Evolutionary conservation across 1,140 invertebrate genomes (phyloP).

Genomic region (Propsilocerus akamusi): DNA sequence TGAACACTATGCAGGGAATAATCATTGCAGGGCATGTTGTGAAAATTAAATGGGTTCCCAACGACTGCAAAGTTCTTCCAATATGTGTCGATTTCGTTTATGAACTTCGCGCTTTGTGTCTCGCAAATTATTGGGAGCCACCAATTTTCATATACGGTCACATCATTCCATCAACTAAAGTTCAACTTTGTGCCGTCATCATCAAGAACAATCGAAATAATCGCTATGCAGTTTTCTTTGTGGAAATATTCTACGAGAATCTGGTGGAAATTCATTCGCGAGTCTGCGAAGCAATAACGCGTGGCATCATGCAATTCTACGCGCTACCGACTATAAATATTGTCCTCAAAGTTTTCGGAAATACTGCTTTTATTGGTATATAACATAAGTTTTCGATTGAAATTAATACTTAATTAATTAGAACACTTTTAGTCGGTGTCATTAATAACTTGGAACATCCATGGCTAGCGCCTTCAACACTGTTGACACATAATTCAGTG

Average conservation of each 20-base stretch:
- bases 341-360: conserved; percentile 7
- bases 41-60: conserved; percentile 9
- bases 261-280: conserved; percentile 10
- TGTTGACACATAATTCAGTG: too few relatives aligned
- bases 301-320: conserved; percentile 7
- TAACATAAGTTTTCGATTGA: conserved; percentile 7
- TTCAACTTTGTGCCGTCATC: not conserved
- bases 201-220: not conserved
- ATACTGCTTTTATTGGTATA: conserved; percentile 9
- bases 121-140: conserved; percentile 10
- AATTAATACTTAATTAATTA: not conserved
- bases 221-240: conserved; percentile 7
- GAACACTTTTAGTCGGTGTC: conserved; percentile 8
- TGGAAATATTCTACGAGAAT: conserved; percentile 4
- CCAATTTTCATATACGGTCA: conserved; percentile 10
- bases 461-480: too few relatives aligned
- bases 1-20: conserved; percentile 7
- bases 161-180: not conserved
- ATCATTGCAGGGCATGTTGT: conserved; percentile 5
- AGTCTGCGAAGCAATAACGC: conserved; percentile 9
- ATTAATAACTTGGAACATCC: conserved; percentile 3
- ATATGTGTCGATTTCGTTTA: conserved; percentile 9
- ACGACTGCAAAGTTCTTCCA: conserved; percentile 5
- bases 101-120: conserved; percentile 9
- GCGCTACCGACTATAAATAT: conserved; percentile 9